These are phyloP conservation scores for Melipona beecheii DNA, from an alignment of 2,888 invertebrate genomes.

Conservation along the genomic window DNA sequence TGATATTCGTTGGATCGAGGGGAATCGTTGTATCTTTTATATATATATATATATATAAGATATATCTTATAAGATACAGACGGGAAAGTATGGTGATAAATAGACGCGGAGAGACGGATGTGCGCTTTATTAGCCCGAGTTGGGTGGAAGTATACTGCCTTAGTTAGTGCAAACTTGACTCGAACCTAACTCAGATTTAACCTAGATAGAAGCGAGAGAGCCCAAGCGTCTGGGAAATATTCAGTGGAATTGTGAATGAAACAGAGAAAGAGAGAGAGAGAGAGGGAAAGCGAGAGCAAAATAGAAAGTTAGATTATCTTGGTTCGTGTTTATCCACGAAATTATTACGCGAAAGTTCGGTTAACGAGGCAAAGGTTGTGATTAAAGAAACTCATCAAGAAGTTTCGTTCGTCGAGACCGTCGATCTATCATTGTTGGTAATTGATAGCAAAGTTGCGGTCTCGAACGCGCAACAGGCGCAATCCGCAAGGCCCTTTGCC, in stretches of 20 bases:
- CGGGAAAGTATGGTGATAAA: constrained; percentile 28
- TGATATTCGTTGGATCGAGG: not conserved
- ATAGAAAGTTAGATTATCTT: not conserved
- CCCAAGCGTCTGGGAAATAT: not conserved
- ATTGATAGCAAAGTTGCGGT: constrained; percentile 29
- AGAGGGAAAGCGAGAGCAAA: no score
- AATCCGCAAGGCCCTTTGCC: constrained; percentile 16
- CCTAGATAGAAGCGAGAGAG: constrained; percentile 5
- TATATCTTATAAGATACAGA: no score
- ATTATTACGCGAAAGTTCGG: not conserved
- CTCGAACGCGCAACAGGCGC: constrained; percentile 65
- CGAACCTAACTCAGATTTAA: constrained; percentile 29
- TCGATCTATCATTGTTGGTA: constrained; percentile 11
- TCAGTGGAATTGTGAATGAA: not conserved
- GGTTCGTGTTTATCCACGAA: not conserved
- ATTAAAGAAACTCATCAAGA: not conserved
- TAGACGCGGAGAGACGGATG: constrained; percentile 2
- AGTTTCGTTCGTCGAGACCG: not conserved
- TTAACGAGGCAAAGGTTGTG: not conserved
- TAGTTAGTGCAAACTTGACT: constrained; percentile 18
- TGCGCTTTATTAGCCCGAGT: constrained; percentile 25
- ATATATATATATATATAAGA: no score
- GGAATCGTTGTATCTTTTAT: not conserved
- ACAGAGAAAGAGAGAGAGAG: not conserved
- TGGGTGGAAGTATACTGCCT: not conserved